Conservation (phyloP, 2,797 vertebrate genomes). For the Spinibarbus caldwelli region DNA sequence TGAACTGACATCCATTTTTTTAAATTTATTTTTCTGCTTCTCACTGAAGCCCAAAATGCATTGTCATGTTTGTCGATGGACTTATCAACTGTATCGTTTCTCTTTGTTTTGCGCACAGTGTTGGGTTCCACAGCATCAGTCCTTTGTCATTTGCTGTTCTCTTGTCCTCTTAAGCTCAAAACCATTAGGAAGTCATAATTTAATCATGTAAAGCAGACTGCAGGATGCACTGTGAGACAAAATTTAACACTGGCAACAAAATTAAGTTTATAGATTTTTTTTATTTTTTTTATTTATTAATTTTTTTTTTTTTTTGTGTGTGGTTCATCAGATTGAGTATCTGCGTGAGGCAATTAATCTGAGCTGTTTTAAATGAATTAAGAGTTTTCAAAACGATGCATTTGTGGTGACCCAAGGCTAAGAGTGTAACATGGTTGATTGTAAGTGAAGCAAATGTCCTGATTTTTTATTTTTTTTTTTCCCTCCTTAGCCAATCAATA, state of each 20-base stretch:
- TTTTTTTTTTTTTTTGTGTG: background rate
- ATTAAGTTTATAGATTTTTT: slow-evolving; percentile 17
- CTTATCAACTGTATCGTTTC: slow-evolving; percentile 47
- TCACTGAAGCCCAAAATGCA: slow-evolving; percentile 30
- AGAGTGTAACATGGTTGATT: background rate
- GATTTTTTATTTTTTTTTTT: slow-evolving; percentile 8
- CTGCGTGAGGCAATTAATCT: slow-evolving; percentile 14
- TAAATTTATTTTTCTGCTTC: slow-evolving; percentile 6
- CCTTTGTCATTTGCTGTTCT: background rate
- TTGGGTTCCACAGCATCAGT: slow-evolving; percentile 12
- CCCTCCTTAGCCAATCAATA: slow-evolving; percentile 4
- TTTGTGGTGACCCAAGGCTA: background rate
- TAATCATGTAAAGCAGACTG: slow-evolving; percentile 8
- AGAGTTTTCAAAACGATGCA: background rate
- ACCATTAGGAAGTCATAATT: slow-evolving; percentile 46
- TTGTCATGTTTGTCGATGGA: slow-evolving; percentile 42
- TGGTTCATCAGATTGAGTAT: background rate
- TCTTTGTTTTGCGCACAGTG: slow-evolving; percentile 34
- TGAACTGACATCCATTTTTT: background rate
- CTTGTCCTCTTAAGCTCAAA: slow-evolving; percentile 13
- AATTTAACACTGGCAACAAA: slow-evolving; percentile 1
- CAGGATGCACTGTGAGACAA: background rate
- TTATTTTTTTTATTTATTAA: too few relatives aligned
- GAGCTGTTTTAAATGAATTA: slow-evolving; percentile 14
- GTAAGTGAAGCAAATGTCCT: too few relatives aligned